Evolutionary conservation across 2,888 invertebrate genomes (phyloP), one percentile per base, ranked within the genome.

Genomic region (Cremastobaeus sp.): DNA sequence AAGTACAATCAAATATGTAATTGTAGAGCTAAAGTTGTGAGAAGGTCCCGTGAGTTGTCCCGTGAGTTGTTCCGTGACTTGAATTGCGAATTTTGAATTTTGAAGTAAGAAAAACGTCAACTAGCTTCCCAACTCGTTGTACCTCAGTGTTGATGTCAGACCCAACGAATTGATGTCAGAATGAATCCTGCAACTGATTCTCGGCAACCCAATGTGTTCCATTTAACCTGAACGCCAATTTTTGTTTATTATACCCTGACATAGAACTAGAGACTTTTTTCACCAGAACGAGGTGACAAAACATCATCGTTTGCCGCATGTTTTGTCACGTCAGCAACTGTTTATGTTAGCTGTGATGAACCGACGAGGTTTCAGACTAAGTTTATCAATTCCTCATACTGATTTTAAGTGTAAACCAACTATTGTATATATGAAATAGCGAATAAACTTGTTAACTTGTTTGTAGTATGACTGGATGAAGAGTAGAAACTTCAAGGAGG

Each of bases 401-500:
- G n/a, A n/a, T n/a, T n/a, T n/a, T n/a, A n/a, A n/a, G n/a, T n/a
- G 18, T 30, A 21, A 64, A 41, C 2, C 15, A 43, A 30, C 9
- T 14, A 12, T 34, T 65, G 45, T 65, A 57, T 50, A 65, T 69
- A 55, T 57, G 32, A 60, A 45, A 45, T 28, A 60, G 25, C 5
- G 18, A 70, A 62, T 70, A 62, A 70, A 62, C n/a, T 65, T 62
- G 57, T 88, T 86, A 85, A 88, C 88, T 89, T 89, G 52, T 88
- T 88, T 89, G 85, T 90, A 95, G 95, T 95, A 93, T 92, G 95
- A 94, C 92, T 96, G 96, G 96, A 95, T 95, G 92, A 94, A 95
- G 93, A 96, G 96, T 93, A 92, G 95, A 91, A 94, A 96, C 95
- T 96, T 96, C 96, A 95, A 94, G 93, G 95, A 96, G 92, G 95